phyloP scores from a whole-genome alignment of 2,797 vertebrate genomes.

The Acropternis orthonyx region DNA sequence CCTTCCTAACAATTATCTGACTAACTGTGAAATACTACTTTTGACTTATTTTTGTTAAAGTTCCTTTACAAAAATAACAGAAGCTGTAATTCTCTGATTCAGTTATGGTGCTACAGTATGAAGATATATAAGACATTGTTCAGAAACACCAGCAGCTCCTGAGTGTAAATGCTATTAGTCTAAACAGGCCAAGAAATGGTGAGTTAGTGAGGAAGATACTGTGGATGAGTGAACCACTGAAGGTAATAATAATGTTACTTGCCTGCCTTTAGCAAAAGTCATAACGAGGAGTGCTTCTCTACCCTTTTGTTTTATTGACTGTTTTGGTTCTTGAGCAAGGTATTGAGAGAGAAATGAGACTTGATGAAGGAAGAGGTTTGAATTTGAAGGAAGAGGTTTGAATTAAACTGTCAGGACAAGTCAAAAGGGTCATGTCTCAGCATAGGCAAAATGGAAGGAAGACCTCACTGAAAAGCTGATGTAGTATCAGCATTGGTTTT shows the following conservation, averaged over 20 bases:
- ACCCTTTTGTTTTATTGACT: not conserved
- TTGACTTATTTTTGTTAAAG: not conserved
- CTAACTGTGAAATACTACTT: not conserved
- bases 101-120: not conserved
- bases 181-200: not conserved
- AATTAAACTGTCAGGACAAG: not conserved
- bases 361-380: not conserved
- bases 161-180: not conserved
- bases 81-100: not conserved
- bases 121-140: not conserved
- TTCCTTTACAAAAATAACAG: not conserved
- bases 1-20: not conserved
- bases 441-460: not conserved
- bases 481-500: accelerated
- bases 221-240: not conserved
- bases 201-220: not conserved
- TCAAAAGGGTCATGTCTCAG: not conserved
- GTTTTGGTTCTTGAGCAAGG: not conserved
- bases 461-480: not conserved
- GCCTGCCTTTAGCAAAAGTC: not conserved
- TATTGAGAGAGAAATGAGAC: not conserved
- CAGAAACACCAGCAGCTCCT: not conserved
- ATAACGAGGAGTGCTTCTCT: not conserved
- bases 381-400: not conserved
- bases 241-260: not conserved